phyloP scores from a whole-genome alignment of 2,888 invertebrate species.

The Luperina nickerlii region DNA sequence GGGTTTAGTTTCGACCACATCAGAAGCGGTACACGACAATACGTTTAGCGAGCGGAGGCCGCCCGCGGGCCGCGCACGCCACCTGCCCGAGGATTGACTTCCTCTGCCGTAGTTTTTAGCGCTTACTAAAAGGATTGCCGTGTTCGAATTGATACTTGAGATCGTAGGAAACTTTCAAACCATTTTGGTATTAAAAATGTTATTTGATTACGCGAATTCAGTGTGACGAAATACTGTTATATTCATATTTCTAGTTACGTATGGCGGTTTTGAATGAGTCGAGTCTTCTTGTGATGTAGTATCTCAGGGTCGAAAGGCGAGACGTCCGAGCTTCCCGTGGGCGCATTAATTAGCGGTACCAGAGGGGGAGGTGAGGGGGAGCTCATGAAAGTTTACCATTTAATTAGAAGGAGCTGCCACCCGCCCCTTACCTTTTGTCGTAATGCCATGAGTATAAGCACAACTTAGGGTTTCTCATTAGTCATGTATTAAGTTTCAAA shows the following conservation, averaged over 20 bases:
- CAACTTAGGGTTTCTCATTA: slow-evolving; percentile 86
- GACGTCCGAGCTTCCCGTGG: slow-evolving; percentile 83
- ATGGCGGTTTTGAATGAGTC: slow-evolving; percentile 39
- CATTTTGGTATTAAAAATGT: slow-evolving; percentile 52
- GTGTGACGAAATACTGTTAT: not conserved
- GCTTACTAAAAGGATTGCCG: slow-evolving; percentile 89
- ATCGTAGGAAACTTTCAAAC: slow-evolving; percentile 71
- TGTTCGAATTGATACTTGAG: slow-evolving; percentile 85
- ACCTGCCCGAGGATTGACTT: slow-evolving; percentile 82
- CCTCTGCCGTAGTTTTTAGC: slow-evolving; percentile 84
- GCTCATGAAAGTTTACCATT: slow-evolving; percentile 90
- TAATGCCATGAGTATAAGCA: slow-evolving; percentile 83
- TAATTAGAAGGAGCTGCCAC: slow-evolving; percentile 87
- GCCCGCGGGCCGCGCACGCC: slow-evolving; percentile 71
- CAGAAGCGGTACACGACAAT: slow-evolving; percentile 87
- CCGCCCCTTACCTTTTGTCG: slow-evolving; percentile 84
- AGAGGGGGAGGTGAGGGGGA: slow-evolving; percentile 67
- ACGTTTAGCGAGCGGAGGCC: slow-evolving; percentile 81
- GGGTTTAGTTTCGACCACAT: slow-evolving; percentile 85
- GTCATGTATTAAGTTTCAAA: slow-evolving; percentile 78
- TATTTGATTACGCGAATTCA: slow-evolving; percentile 48
- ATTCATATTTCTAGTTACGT: not conserved
- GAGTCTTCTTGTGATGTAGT: slow-evolving; percentile 68
- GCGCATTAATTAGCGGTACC: slow-evolving; percentile 88
- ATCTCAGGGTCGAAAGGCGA: slow-evolving; percentile 70